Evolutionary conservation across 2,888 invertebrate species (phyloP).

Genomic region (Eilema depressum): DNA sequence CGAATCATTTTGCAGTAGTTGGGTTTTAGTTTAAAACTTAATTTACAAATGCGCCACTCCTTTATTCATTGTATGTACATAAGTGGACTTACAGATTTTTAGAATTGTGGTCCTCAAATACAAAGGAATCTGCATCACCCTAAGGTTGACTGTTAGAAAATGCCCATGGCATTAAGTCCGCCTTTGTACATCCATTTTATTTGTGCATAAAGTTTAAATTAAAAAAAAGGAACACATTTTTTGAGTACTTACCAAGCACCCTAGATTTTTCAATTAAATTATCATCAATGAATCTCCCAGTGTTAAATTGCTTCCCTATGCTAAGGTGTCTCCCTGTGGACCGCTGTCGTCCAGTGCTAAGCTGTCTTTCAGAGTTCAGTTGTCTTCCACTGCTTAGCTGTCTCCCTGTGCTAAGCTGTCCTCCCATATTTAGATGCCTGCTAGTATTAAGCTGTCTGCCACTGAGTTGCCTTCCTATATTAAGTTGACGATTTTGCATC

Average conservation of each 20-base stretch:
- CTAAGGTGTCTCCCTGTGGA: conserved; percentile 2
- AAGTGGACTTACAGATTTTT: background rate
- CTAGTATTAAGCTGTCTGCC: conserved; percentile 10
- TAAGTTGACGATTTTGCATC: conserved; percentile 54
- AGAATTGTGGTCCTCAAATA: background rate
- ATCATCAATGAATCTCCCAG: conserved; percentile 56
- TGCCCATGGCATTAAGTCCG: no score
- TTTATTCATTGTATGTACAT: no score
- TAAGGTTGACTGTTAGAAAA: no score
- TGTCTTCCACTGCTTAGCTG: conserved; percentile 11
- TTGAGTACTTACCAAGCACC: conserved; percentile 55
- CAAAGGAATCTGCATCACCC: no score
- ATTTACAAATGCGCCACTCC: no score
- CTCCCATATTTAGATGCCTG: conserved; percentile 7
- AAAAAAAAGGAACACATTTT: no score
- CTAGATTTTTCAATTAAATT: conserved; percentile 63
- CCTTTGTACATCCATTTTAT: no score
- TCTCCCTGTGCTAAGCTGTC: conserved; percentile 38
- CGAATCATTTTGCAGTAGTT: no score
- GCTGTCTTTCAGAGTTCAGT: conserved; percentile 13
- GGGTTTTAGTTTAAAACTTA: no score
- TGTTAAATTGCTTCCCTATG: conserved; percentile 6
- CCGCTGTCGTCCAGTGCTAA: conserved; percentile 11
- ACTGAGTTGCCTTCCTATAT: conserved; percentile 50
- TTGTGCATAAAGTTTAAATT: no score